Evolutionary conservation across 2,888 invertebrate genomes (phyloP), one percentile per base, ranked within the genome.

Genomic region (Monochamus alternatus): DNA sequence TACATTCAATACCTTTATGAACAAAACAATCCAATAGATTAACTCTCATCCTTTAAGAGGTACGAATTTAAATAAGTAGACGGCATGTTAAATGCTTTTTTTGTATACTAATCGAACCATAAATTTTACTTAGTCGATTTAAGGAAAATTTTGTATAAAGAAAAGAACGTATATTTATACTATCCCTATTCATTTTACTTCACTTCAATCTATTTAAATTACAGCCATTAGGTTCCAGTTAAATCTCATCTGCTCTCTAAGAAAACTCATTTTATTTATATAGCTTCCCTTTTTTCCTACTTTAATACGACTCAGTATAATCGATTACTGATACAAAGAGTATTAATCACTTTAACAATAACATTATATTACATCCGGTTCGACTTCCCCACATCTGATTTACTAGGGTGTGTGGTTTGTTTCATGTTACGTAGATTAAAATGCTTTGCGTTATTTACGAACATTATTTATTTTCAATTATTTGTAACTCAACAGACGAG

Each of bases 341-440:
- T 74, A 75, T 79, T 80, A 80, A 80, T 80, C 80, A 80, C 75
- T 71, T 75, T 69, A 78, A 80, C 78, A 80, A 78, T 76, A 76
- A 76, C 78, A 76, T 75, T 76, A 77, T 74, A 80, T 78, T 78
- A 70, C 73, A 62, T 74, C 38, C 62, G n/a, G 44, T 62, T 74
- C 68, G 51, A 51, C 52, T 68, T 60, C 59, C 64, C 43, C 69
- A 47, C 47, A 60, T 60, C 30, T 60, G 69, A 60, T 69, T 69
- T 69, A 47, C 68, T 32, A 58, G 38, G 43, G 43, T 60, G 43
- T 62, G 47, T 38, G 9, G 62, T 62, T 62, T 52, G 31, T 38
- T 63, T 38, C 38, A 31, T 51, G 30, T 43, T 47, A 69, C 8
- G 9, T n/a, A 47, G 69, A 32, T 60, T 60, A 32, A 59, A 69